These are phyloP conservation scores for Microtus ochrogaster DNA, from an alignment of 2,113 vertebrate genomes.

Conservation along the genomic window DNA sequence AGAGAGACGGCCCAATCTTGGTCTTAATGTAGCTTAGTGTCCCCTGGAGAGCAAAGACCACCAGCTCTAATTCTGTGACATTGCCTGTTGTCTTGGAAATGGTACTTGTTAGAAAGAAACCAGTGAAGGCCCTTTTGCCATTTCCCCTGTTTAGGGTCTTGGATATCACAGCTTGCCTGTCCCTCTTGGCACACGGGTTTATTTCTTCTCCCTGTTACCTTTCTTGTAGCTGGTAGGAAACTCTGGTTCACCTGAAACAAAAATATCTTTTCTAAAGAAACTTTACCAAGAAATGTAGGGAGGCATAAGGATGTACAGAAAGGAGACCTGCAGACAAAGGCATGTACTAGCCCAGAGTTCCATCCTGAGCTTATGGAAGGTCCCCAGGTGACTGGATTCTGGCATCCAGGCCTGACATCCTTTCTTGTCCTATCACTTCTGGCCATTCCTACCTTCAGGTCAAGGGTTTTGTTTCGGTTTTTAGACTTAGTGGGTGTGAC, in stretches of 20 bases:
- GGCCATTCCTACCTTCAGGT: background rate
- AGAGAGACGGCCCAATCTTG: background rate
- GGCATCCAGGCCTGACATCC: background rate
- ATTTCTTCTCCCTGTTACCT: background rate
- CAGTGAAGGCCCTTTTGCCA: no score
- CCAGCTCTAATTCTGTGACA: background rate
- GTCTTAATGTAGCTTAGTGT: background rate
- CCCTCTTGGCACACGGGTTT: background rate
- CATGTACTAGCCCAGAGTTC: background rate
- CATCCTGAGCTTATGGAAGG: background rate
- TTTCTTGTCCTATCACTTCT: background rate
- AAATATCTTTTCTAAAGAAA: conserved; percentile 9
- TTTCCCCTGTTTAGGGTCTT: background rate
- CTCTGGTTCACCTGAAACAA: background rate
- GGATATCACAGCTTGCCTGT: background rate
- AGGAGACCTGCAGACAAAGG: background rate
- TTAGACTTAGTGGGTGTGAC: background rate
- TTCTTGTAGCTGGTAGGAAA: background rate
- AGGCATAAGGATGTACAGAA: background rate
- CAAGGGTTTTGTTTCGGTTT: background rate
- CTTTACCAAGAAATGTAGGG: background rate
- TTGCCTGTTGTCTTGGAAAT: background rate
- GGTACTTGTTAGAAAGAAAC: no score
- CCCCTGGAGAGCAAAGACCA: background rate
- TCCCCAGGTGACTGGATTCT: background rate